Percentiles rank a stretch among this genome's conserved stretches.
These are phyloP conservation scores for Drosophila parthenogenetica DNA, from an alignment of 2,888 invertebrate genomes.

Conservation along the genomic window DNA sequence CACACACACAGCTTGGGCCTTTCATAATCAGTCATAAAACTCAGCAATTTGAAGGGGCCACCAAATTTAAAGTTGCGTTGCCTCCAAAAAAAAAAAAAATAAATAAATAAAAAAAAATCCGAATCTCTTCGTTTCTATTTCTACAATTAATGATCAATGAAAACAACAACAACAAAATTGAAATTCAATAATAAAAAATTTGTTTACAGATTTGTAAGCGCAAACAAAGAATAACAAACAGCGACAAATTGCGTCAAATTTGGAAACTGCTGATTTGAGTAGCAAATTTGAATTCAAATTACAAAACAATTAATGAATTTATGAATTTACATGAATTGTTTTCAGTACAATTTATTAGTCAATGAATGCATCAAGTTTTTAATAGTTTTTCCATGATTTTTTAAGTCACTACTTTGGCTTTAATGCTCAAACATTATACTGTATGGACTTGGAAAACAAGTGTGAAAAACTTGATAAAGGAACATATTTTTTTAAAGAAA, in stretches of 20 bases:
- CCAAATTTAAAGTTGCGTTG: constrained; percentile 23
- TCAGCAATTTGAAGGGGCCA: constrained; percentile 13
- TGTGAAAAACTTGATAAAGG: too few relatives aligned
- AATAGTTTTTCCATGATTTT: too few relatives aligned
- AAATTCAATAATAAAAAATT: constrained; percentile 6
- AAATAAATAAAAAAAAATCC: constrained; percentile 14
- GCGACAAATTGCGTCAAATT: constrained; percentile 20
- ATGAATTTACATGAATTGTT: constrained; percentile 10
- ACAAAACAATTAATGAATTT: constrained; percentile 9
- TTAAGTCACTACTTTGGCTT: too few relatives aligned
- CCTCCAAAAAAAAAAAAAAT: constrained; percentile 18
- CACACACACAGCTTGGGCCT: constrained; percentile 4
- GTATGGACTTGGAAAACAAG: too few relatives aligned
- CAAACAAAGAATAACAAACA: constrained; percentile 5
- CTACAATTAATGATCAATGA: constrained; percentile 38
- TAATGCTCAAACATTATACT: too few relatives aligned
- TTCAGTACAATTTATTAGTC: background rate
- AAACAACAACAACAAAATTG: constrained; percentile 8
- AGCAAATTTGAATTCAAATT: constrained; percentile 15
- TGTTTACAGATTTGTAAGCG: background rate
- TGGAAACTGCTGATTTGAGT: constrained; percentile 6
- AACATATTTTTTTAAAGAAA: too few relatives aligned
- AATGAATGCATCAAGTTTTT: background rate
- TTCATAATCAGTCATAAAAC: constrained; percentile 39
- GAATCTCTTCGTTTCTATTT: constrained; percentile 33